Base-by-base conservation (phyloP, 2,113 vertebrate genomes). In the Mionectes macconnelli region DNA sequence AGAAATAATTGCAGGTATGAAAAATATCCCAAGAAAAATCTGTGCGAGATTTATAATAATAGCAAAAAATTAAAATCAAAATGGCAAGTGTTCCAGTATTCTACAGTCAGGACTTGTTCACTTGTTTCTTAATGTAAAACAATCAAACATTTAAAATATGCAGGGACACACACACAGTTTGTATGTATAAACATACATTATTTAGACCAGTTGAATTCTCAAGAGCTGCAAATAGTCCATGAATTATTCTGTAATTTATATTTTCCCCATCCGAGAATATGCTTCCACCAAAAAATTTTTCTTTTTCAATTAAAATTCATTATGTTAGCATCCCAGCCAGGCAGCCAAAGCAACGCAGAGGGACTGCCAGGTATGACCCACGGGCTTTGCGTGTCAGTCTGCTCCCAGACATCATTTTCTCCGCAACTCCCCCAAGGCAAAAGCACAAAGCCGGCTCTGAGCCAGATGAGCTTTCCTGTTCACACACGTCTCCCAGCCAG, bases 181-280 rank as follows among this genome's bases (percentile, higher is more conserved):
- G 76, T 93, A 92, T 92, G 80, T 95, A 93, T 90, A 95, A 93
- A 94, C 92, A 93, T 94, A 92, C 66, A 96, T 97, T 97, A 96
- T 97, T 96, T 95, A 96, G 90, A 93, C 89, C 90, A 90, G 53
- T 44, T 89, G 93, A 96, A 96, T 90, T 87, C 96, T 96, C 96
- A 90, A 90, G 94, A 92, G 92, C 83, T 78, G 53, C 73, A 96
- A 90, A 96, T 82, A 75, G 69, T 30, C 93, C 83, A 95, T 95
- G 92, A 96, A 96, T 96, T 97, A 96, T 95, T 96, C 94, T 87
- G 73, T 76, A 90, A 97, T 96, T 96, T 93, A 88, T 92, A 94
- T 73, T 94, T 92, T 66, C 49, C 42, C 62, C 94, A 76, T 89
- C 50, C 57, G 80, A 93, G 92, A 93, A 87, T 89, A 84, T 50